Conservation (phyloP, 2,888 invertebrate genomes). For the Diarsia brunnea region DNA sequence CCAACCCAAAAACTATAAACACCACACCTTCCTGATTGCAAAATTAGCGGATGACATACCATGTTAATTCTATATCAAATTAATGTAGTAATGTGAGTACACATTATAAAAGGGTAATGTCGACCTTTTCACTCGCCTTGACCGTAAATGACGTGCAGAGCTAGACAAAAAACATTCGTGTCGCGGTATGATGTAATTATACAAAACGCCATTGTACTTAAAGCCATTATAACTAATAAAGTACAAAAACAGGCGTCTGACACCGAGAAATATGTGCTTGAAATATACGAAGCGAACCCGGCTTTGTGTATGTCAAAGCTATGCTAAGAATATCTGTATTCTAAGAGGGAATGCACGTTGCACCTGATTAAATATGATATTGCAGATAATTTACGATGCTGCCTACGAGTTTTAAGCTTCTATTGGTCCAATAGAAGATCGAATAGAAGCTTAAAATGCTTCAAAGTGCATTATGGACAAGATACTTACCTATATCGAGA, state of each 20-base stretch:
- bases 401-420: slow-evolving; percentile 28
- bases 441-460: no score
- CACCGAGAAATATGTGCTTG: slow-evolving; percentile 45
- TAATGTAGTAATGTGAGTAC: slow-evolving; percentile 36
- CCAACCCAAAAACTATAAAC: slow-evolving; percentile 38
- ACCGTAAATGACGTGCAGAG: slow-evolving; percentile 53
- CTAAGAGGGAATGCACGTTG: slow-evolving; percentile 29
- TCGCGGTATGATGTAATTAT: slow-evolving; percentile 56
- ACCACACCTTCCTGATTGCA: slow-evolving; percentile 48
- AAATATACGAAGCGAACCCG: slow-evolving; percentile 30
- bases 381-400: slow-evolving; percentile 40
- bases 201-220: slow-evolving; percentile 54
- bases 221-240: slow-evolving; percentile 53
- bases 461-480: neutral
- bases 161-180: slow-evolving; percentile 60
- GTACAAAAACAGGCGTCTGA: slow-evolving; percentile 47
- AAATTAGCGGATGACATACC: slow-evolving; percentile 51
- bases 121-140: slow-evolving; percentile 58
- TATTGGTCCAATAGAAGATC: neutral
- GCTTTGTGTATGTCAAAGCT: slow-evolving; percentile 33
- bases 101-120: slow-evolving; percentile 48
- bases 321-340: slow-evolving; percentile 53
- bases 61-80: slow-evolving; percentile 23
- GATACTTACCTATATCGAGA: neutral
- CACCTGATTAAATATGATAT: slow-evolving; percentile 43